Evolutionary conservation across 2,888 invertebrate genomes (phyloP).

Genomic region (Brachypalpus laphriformis): DNA sequence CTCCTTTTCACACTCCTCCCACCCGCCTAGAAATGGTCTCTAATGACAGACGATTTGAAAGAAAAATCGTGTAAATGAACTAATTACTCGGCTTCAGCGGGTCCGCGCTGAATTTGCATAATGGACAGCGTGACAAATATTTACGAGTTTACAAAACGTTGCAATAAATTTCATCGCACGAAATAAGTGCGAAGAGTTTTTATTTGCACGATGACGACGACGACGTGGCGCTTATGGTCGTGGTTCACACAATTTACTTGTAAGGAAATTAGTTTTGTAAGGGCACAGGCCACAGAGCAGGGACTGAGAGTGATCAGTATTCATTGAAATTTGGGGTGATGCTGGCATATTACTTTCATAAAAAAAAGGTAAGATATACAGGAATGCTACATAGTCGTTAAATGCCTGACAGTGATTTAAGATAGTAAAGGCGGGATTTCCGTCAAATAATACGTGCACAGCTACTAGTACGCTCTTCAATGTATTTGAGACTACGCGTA

Average conservation of each 20-base stretch:
- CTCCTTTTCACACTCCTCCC: not conserved
- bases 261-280: not conserved
- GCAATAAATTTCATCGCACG: constrained; percentile 50
- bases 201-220: constrained; percentile 1
- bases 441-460: not conserved
- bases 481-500: too few relatives aligned
- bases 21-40: constrained; percentile 21
- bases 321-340: not conserved
- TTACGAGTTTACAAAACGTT: constrained; percentile 58
- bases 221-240: not conserved
- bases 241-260: not conserved
- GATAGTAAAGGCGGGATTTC: not conserved
- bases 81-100: constrained; percentile 63
- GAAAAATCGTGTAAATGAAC: constrained; percentile 66
- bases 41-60: constrained; percentile 38
- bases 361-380: not conserved
- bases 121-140: constrained; percentile 65
- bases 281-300: not conserved
- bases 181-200: constrained; percentile 32
- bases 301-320: constrained; percentile 6
- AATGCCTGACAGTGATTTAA: not conserved
- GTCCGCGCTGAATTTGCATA: constrained; percentile 57
- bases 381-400: not conserved
- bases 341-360: not conserved
- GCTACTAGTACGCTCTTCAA: too few relatives aligned